These are phyloP conservation scores for fruit fly (Drosophila melanogaster) DNA, from an alignment of 1,140 invertebrate species.

Conservation along the genomic window Release_6_plus_ISO1_MT NT_037436.4:13065001-13065500, in stretches of 20 bases:
- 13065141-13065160: constrained; percentile 52
- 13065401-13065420: constrained; percentile 64
- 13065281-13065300: constrained; percentile 8
- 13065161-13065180: constrained; percentile 58
- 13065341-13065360: constrained; percentile 65
- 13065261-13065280: constrained; percentile 31
- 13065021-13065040: constrained; percentile 2
- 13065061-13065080: constrained; percentile 63
- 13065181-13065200: constrained; percentile 60
- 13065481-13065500: constrained; percentile 36
- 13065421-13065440: constrained; percentile 53
- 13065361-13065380: constrained; percentile 59
- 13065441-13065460: constrained; percentile 71
- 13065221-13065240: constrained; percentile 43
- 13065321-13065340: constrained; percentile 72
- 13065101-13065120: constrained; percentile 81
- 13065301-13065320: constrained; percentile 29
- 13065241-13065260: constrained; percentile 82
- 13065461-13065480: constrained; percentile 46
- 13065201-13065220: constrained; percentile 4
- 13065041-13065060: background rate
- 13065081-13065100: constrained; percentile 80
- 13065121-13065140: constrained; percentile 80
- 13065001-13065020: constrained; percentile 69
- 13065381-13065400: constrained; percentile 16